Evolutionary conservation across 2,113 vertebrate genomes (phyloP).

Genomic region (Pogonocichla stellata): DNA sequence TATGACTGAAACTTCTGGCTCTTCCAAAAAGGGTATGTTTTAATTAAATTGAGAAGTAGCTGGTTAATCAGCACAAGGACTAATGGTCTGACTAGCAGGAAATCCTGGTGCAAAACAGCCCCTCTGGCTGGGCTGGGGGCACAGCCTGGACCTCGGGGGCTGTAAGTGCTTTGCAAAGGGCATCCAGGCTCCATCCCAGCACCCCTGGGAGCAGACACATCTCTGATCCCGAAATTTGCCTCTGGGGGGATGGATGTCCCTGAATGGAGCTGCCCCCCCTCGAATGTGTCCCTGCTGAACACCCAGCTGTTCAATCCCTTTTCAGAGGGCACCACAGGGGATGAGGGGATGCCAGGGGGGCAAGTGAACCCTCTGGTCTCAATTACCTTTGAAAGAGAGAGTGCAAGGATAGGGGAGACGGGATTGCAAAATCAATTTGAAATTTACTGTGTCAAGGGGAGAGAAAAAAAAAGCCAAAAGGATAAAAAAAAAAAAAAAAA

Average conservation of each 20-base stretch:
- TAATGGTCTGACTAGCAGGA: conserved; percentile 60
- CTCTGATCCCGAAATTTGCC: neutral
- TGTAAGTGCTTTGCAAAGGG: neutral
- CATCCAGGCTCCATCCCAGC: neutral
- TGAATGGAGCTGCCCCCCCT: neutral
- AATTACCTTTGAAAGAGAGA: neutral
- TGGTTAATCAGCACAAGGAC: conserved; percentile 60
- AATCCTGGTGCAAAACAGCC: conserved; percentile 1
- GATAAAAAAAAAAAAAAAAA: neutral
- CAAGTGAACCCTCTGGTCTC: neutral
- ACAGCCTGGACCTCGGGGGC: neutral
- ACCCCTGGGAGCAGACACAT: neutral
- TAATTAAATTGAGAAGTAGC: conserved; percentile 61
- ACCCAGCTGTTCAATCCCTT: neutral
- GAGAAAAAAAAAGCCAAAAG: too few relatives aligned
- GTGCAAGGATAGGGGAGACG: neutral
- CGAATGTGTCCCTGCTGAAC: neutral
- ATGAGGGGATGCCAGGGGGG: neutral
- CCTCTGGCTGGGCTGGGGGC: neutral
- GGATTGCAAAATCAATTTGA: conserved; percentile 46
- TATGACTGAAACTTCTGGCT: conserved; percentile 41
- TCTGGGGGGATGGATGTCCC: neutral
- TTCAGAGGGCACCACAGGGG: neutral
- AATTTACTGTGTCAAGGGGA: conserved; percentile 11
- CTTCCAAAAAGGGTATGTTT: neutral